Evolutionary conservation across 2,888 invertebrate species (phyloP).

Genomic region (Dicycla oo): DNA sequence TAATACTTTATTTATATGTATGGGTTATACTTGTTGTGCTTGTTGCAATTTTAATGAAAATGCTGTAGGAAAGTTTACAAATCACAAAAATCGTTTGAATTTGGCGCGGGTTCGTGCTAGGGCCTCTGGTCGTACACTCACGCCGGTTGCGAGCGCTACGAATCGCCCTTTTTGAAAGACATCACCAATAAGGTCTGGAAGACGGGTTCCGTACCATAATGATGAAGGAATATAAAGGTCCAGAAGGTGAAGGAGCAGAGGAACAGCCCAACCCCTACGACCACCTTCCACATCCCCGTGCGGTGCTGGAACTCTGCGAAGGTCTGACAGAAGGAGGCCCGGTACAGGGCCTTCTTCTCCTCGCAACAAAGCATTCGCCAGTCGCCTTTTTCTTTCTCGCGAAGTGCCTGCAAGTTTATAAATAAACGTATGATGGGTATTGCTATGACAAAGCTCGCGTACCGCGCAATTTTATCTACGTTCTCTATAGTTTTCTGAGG

Average conservation of each 20-base stretch:
- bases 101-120: no score
- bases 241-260: constrained; percentile 88
- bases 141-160: no score
- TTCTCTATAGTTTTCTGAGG: not conserved
- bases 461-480: not conserved
- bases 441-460: not conserved
- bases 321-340: constrained; percentile 98
- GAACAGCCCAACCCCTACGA: constrained; percentile 89
- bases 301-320: constrained; percentile 96
- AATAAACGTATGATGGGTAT: not conserved
- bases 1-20: no score
- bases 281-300: constrained; percentile 95
- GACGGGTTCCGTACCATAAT: constrained; percentile 86
- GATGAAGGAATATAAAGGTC: constrained; percentile 90
- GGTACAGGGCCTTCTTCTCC: constrained; percentile 98
- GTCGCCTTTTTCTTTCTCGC: constrained; percentile 98
- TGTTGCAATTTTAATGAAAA: no score
- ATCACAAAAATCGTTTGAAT: no score
- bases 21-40: no score
- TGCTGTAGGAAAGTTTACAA: no score
- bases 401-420: constrained; percentile 91
- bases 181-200: no score
- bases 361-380: constrained; percentile 97
- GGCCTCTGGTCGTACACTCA: no score
- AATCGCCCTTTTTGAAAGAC: no score